These are phyloP conservation scores for Archivesica marissinica DNA, from an alignment of 1,140 invertebrate genomes.

Conservation along the genomic window DNA sequence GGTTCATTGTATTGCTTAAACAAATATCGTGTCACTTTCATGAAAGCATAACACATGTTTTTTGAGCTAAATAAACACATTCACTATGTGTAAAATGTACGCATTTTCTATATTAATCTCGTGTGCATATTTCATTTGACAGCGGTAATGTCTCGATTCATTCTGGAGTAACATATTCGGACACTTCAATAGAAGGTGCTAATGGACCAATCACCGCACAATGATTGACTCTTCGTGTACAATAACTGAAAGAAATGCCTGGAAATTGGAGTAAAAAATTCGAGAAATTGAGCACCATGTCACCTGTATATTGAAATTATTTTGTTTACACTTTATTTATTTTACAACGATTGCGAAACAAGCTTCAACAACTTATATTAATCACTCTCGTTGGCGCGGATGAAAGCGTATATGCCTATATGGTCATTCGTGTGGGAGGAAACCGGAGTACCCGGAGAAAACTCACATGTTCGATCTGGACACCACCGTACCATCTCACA, in stretches of 20 bases:
- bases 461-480: no score
- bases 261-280: no score
- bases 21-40: conserved; percentile 39
- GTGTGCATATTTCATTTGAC: conserved; percentile 1
- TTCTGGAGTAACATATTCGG: neutral
- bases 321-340: no score
- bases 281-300: no score
- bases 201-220: neutral
- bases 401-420: no score
- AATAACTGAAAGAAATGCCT: neutral
- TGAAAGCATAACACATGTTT: conserved; percentile 33
- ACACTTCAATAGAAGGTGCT: neutral
- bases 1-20: conserved; percentile 3
- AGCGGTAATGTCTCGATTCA: conserved; percentile 3
- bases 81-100: conserved; percentile 13
- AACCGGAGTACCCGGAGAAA: no score
- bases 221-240: neutral
- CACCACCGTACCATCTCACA: no score
- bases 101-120: conserved; percentile 18
- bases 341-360: no score
- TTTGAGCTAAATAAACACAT: conserved; percentile 40
- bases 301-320: no score
- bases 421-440: no score
- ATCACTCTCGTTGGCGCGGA: no score
- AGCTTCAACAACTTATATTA: no score